Conservation (phyloP, 2,888 invertebrate species). For the Bombyx huttoni region DNA sequence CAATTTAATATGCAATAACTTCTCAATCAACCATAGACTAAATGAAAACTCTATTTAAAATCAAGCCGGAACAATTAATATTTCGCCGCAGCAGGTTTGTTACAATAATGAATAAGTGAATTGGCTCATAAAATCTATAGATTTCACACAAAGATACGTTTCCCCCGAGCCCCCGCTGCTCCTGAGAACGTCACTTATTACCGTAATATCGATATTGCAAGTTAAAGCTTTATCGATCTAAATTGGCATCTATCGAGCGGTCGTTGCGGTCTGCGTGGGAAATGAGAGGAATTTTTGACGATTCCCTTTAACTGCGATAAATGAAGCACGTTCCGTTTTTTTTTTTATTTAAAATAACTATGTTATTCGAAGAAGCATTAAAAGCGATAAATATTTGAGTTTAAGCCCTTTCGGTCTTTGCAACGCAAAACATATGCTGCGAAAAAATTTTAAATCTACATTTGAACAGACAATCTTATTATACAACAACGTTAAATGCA, state of each 20-base stretch:
- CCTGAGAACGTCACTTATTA: slow-evolving; percentile 63
- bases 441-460: too few species aligned
- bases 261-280: slow-evolving; percentile 54
- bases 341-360: background rate
- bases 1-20: too few species aligned
- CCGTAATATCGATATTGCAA: slow-evolving; percentile 31
- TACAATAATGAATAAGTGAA: slow-evolving; percentile 18
- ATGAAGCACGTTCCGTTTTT: slow-evolving; percentile 21
- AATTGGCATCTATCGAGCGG: slow-evolving; percentile 40
- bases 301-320: slow-evolving; percentile 17
- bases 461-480: too few species aligned
- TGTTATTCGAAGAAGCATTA: background rate
- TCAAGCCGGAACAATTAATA: background rate
- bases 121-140: slow-evolving; percentile 40
- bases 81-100: slow-evolving; percentile 1
- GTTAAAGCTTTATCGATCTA: slow-evolving; percentile 38
- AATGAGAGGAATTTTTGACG: slow-evolving; percentile 22
- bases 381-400: too few species aligned
- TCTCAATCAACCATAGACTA: too few species aligned
- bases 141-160: slow-evolving; percentile 63
- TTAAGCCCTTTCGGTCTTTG: too few species aligned
- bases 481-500: too few species aligned
- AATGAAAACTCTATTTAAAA: background rate
- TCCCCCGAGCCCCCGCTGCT: slow-evolving; percentile 48
- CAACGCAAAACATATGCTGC: too few species aligned